Evolutionary conservation across 1,140 invertebrate genomes (phyloP).

Genomic region (Solenopsis invicta): DNA sequence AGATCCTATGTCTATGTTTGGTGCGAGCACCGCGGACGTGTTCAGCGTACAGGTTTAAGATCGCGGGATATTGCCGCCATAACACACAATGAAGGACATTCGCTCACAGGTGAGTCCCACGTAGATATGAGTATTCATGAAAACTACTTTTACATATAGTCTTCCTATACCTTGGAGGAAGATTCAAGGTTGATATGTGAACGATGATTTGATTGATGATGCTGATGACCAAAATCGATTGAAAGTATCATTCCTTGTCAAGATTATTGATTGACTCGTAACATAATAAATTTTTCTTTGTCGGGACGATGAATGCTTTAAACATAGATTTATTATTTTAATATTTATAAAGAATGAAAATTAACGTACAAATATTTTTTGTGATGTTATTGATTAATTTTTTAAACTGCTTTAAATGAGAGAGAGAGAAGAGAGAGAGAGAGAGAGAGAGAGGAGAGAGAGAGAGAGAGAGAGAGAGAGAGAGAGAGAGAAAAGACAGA

Average conservation of each 20-base stretch:
- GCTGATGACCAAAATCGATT: not conserved
- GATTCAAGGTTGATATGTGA: not conserved
- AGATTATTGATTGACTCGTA: not conserved
- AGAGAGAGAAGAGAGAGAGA: too few relatives aligned
- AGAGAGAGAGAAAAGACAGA: too few relatives aligned
- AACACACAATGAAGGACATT: conserved; percentile 76
- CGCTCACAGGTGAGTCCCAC: conserved; percentile 72
- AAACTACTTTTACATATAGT: not conserved
- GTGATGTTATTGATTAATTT: not conserved
- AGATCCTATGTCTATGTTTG: too few relatives aligned
- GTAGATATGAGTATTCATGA: not conserved
- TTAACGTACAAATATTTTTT: not conserved
- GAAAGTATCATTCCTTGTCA: not conserved
- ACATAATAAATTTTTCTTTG: not conserved
- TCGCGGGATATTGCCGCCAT: not conserved
- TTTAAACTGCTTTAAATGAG: not conserved
- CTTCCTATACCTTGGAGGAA: not conserved
- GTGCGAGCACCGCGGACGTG: conserved; percentile 65
- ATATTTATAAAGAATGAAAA: not conserved
- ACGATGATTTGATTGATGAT: not conserved
- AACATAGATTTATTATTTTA: not conserved
- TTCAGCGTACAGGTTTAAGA: conserved; percentile 18
- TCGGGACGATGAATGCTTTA: not conserved
- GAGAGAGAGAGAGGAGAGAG: too few relatives aligned
- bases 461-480: not conserved